Conservation (phyloP, 2,888 invertebrate species). For the Chymomyza procnemis region DNA sequence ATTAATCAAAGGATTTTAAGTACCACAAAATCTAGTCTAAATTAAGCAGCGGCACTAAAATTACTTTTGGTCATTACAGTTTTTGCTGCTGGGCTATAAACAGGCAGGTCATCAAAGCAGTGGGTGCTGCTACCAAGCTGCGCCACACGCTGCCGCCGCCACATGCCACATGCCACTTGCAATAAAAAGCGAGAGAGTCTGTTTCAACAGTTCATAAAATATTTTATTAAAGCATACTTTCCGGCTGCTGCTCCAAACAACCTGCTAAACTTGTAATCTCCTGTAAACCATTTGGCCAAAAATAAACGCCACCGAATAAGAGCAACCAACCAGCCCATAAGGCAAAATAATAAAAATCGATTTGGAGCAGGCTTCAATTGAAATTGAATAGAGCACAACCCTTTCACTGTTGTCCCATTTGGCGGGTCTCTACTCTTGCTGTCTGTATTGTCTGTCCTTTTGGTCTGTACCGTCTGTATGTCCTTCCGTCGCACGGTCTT, state of each 20-base stretch:
- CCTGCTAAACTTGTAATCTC: not conserved
- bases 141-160: too few relatives aligned
- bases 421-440: not conserved
- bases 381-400: slow-evolving; percentile 62
- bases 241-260: not conserved
- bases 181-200: not conserved
- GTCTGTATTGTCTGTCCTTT: not conserved
- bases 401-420: slow-evolving; percentile 16
- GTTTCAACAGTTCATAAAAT: not conserved
- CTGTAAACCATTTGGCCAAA: not conserved
- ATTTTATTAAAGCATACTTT: not conserved
- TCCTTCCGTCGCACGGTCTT: slow-evolving; percentile 19
- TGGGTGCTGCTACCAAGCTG: not conserved
- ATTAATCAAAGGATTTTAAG: not conserved
- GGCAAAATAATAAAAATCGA: slow-evolving; percentile 67
- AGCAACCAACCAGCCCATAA: slow-evolving; percentile 7
- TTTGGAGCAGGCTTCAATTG: slow-evolving; percentile 70
- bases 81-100: not conserved
- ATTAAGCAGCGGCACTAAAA: not conserved
- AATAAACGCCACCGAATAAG: slow-evolving; percentile 25
- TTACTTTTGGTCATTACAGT: not conserved
- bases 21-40: not conserved
- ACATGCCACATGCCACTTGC: not conserved
- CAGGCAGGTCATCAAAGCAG: not conserved
- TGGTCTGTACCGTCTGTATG: not conserved